Percentiles rank a stretch among this genome's conserved stretches.
Evolutionary conservation across 1,140 invertebrate species (phyloP).

Genomic region (Drosophila hydei): DNA sequence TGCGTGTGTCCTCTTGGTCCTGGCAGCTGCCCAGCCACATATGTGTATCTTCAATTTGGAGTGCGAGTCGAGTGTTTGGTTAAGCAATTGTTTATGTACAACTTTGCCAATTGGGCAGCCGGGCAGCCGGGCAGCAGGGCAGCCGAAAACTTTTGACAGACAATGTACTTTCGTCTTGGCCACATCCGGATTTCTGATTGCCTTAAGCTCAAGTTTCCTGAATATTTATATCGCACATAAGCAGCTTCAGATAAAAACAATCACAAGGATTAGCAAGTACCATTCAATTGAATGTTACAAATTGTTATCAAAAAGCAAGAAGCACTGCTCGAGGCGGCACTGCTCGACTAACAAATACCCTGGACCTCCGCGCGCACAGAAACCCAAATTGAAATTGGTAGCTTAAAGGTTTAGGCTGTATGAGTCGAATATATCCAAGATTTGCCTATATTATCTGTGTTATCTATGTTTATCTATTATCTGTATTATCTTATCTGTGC

Average conservation of each 20-base stretch:
- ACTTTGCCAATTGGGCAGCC: conserved; percentile 44
- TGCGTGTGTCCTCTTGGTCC: conserved; percentile 12
- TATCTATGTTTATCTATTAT: no score
- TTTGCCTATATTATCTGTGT: no score
- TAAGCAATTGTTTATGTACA: conserved; percentile 77
- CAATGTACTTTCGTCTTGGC: conserved; percentile 29
- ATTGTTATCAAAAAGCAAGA: neutral
- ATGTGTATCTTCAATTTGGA: conserved; percentile 3
- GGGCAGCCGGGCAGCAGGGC: no score
- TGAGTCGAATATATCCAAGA: no score
- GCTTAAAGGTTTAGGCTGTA: no score
- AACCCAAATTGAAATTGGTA: no score
- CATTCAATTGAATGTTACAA: neutral
- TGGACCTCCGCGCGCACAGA: no score
- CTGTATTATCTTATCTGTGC: no score
- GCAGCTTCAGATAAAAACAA: neutral
- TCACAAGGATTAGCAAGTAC: conserved; percentile 3
- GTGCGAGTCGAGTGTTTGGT: conserved; percentile 57
- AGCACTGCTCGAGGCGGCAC: no score
- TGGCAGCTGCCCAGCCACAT: conserved; percentile 43
- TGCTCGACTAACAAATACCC: no score
- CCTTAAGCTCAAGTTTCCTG: neutral
- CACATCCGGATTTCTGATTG: conserved; percentile 38
- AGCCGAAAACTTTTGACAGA: conserved; percentile 47
- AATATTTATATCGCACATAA: neutral